Evolutionary conservation across 2,888 invertebrate species (phyloP).

Genomic region (Gibbula magus): DNA sequence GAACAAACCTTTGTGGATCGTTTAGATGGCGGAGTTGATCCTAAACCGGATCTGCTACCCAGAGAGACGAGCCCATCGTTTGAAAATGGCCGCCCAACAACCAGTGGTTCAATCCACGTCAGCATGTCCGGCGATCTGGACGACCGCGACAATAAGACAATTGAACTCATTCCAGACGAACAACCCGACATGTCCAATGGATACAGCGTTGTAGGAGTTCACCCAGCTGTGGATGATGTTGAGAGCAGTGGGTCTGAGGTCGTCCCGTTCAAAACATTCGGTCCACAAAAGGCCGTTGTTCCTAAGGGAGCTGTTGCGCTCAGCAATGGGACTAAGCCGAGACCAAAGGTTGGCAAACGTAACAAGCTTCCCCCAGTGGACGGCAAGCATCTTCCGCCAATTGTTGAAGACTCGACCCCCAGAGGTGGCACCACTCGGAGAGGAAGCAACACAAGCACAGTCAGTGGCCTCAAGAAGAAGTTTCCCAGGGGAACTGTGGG

Average conservation of each 20-base stretch:
- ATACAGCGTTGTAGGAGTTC: constrained; percentile 12
- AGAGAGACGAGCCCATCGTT: neutral
- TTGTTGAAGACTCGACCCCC: neutral
- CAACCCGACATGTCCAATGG: neutral
- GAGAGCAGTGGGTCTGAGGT: neutral
- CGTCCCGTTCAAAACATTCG: neutral
- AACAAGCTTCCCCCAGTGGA: neutral
- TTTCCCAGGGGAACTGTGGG: neutral
- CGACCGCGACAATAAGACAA: neutral
- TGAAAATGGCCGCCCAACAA: constrained; percentile 11
- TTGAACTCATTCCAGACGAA: neutral
- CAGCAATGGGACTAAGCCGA: neutral
- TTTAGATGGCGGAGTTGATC: neutral
- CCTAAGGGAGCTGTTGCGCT: constrained; percentile 1
- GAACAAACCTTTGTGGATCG: neutral
- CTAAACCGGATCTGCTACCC: neutral
- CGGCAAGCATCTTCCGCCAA: constrained; percentile 2
- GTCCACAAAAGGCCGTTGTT: neutral
- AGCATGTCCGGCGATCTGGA: neutral
- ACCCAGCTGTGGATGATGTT: neutral
- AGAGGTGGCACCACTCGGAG: neutral
- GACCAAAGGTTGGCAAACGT: constrained; percentile 1
- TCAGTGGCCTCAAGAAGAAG: neutral
- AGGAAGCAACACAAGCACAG: neutral
- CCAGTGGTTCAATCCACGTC: constrained; percentile 12